Evolutionary conservation across 2,888 invertebrate species (phyloP).

Genomic region (Altica lythri): DNA sequence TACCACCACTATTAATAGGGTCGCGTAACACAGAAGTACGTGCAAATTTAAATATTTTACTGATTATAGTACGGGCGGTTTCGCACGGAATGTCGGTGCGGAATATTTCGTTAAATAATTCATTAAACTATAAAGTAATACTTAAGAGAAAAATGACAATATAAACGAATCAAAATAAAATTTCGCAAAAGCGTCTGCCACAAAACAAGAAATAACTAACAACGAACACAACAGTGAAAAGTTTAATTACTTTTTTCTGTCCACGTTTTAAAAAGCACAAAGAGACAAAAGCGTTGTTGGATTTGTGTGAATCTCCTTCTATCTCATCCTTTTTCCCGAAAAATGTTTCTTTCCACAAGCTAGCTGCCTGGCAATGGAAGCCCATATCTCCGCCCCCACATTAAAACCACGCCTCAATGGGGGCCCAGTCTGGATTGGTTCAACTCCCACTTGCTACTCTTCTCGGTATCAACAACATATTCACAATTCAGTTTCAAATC

Average conservation of each 20-base stretch:
- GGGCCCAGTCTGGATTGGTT: conserved; percentile 51
- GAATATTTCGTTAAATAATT: too few relatives aligned
- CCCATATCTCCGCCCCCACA: conserved; percentile 38
- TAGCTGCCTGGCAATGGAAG: conserved; percentile 39
- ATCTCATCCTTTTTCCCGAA: conserved; percentile 31
- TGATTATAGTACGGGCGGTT: too few relatives aligned
- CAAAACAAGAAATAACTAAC: conserved; percentile 10
- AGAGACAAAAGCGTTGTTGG: conserved; percentile 32
- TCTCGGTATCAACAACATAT: conserved; percentile 55
- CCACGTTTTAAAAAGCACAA: conserved; percentile 38
- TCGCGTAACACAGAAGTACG: too few relatives aligned
- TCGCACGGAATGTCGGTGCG: too few relatives aligned
- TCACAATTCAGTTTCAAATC: conserved; percentile 60
- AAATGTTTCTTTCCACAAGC: conserved; percentile 20
- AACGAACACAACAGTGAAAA: conserved; percentile 34
- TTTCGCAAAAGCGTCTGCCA: too few relatives aligned
- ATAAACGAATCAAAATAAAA: too few relatives aligned
- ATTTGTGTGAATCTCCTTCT: conserved; percentile 31
- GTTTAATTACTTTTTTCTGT: conserved; percentile 42
- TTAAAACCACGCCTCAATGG: conserved; percentile 46
- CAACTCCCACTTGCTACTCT: conserved; percentile 52
- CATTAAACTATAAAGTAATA: too few relatives aligned
- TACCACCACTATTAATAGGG: too few relatives aligned
- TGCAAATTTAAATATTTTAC: too few relatives aligned
- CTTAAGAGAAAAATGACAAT: too few relatives aligned